Evolutionary conservation across 2,113 vertebrate genomes (phyloP), one percentile per base, ranked within the genome.

Genomic region (Mustelus asterias): DNA sequence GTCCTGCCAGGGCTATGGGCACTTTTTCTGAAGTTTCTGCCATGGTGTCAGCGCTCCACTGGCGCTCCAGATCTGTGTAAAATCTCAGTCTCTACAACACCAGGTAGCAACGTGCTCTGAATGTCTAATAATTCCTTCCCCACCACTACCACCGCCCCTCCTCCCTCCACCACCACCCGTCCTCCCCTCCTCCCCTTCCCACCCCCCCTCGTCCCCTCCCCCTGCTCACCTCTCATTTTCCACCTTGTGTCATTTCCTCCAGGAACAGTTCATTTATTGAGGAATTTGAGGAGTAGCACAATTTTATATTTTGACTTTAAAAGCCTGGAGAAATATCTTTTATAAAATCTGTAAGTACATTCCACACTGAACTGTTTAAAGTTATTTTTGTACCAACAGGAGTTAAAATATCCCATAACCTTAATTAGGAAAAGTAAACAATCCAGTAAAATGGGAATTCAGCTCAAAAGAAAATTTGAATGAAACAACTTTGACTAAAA

Each of bases 1-100:
- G 98, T 96, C 98, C 98, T 94, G 96, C 97, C 95, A 97, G 96
- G 95, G 97, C 97, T 96, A 98, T 97, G 95, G 97, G 98, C 96
- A 97, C 97, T 97, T 98, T 98, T 96, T 98, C 98, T 85, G 97
- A 97, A 65, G 96, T 97, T 96, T 97, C 97, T 78, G 96, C 97
- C 98, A 98, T 98, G 96, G 97, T 97, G 69, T 29, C 96, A 96
- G 96, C 96, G 93, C 96, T 95, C 60, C 90, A 58, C 95, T 58
- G 69, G 85, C 95, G 96, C 44, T 95, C 80, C 0, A 10, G 22
- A 24, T 65, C 78, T 1, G 33, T 80, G 29, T 83, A 37, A 60
- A 83, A 83, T 3, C 33, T 33, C 72, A 44, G 29, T 95, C 95
- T 94, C 96, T 83, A 96, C 96, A 58, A 95, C 95, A 96, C 86